A percentile compares a stretch with the other conserved stretches of the same genome.
Conservation (phyloP, 2,797 vertebrate species). For the Bovichtus diacanthus region DNA sequence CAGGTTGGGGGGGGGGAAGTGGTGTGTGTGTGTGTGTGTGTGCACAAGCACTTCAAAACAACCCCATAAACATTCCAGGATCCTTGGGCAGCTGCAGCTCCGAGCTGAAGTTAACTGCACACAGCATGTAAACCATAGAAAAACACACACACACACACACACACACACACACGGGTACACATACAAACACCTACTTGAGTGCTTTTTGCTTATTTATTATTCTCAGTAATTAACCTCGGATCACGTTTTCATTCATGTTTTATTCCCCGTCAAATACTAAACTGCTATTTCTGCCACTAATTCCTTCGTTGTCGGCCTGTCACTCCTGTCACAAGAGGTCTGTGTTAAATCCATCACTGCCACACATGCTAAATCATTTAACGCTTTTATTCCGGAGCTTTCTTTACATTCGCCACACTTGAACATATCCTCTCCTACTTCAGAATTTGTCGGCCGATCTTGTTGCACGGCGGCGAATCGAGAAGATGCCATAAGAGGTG, state of each 20-base stretch:
- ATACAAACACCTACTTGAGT: constrained; percentile 36
- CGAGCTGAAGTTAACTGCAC: constrained; percentile 54
- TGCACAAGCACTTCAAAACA: constrained; percentile 79
- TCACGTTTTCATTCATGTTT: constrained; percentile 18
- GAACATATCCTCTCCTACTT: constrained; percentile 44
- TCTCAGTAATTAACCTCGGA: background rate
- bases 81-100: constrained; percentile 67
- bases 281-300: constrained; percentile 14
- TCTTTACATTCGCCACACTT: constrained; percentile 70
- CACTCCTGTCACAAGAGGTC: constrained; percentile 11
- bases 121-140: constrained; percentile 14
- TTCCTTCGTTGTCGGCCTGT: constrained; percentile 20
- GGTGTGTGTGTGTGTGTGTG: constrained; percentile 25
- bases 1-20: constrained; percentile 27
- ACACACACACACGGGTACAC: constrained; percentile 38
- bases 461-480: constrained; percentile 70
- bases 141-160: no score
- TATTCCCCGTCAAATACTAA: constrained; percentile 3
- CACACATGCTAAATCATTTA: constrained; percentile 72
- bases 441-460: constrained; percentile 70
- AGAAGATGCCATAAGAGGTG: constrained; percentile 61
- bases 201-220: constrained; percentile 12
- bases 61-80: constrained; percentile 82
- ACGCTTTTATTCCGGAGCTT: constrained; percentile 55
- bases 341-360: constrained; percentile 47